Evolutionary conservation across 2,113 vertebrate genomes (phyloP).

Genomic region (Cyanoramphus novaezelandiae): DNA sequence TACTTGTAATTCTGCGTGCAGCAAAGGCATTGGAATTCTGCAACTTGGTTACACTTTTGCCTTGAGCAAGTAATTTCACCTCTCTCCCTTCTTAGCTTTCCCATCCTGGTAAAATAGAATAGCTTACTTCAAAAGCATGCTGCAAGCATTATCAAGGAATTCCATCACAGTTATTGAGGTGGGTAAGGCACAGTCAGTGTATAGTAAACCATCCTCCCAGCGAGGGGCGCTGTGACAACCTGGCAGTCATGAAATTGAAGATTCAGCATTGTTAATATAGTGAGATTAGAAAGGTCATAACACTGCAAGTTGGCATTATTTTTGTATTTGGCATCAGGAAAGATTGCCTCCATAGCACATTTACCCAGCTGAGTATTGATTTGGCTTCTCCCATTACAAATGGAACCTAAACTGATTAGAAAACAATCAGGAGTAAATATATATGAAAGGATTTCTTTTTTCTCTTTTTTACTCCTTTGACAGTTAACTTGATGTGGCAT

Average conservation of each 20-base stretch:
- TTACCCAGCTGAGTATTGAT: neutral
- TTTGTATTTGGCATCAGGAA: neutral
- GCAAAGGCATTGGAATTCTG: neutral
- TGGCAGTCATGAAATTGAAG: neutral
- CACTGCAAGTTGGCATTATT: constrained; percentile 15
- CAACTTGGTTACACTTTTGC: neutral
- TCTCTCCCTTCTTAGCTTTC: neutral
- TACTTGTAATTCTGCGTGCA: neutral
- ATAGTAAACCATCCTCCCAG: neutral
- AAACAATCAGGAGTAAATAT: constrained; percentile 8
- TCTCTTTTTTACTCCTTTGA: neutral
- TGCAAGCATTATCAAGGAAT: neutral
- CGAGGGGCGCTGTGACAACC: accelerated
- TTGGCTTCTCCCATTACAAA: neutral
- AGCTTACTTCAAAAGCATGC: neutral
- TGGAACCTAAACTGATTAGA: constrained; percentile 8
- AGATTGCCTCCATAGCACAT: neutral
- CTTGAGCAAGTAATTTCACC: neutral
- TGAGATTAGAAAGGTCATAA: neutral
- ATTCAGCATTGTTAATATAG: neutral
- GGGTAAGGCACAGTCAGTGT: neutral
- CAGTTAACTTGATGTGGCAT: neutral
- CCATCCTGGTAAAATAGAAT: neutral
- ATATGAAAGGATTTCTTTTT: neutral
- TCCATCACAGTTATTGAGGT: neutral